A percentile compares a stretch with the other conserved stretches of the same genome.
phyloP scores from a whole-genome alignment of 1,140 invertebrate species.

The Riptortus pedestris region DNA sequence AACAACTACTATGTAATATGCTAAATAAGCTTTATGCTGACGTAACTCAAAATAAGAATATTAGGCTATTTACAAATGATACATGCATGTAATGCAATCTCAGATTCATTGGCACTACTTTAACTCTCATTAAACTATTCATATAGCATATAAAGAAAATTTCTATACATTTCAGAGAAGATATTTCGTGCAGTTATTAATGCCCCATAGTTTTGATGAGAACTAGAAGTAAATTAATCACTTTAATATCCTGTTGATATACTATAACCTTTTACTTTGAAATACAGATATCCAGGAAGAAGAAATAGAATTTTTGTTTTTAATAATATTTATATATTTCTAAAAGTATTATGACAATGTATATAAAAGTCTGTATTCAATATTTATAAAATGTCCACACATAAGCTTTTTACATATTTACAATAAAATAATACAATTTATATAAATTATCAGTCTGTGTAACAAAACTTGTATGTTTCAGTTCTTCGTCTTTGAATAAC shows the following conservation, averaged over 20 bases:
- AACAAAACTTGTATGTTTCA: constrained; percentile 7
- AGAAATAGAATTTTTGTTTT: neutral
- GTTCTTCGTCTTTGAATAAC: neutral
- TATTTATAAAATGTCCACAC: constrained; percentile 19
- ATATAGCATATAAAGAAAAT: too few species aligned
- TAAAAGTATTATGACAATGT: constrained; percentile 21
- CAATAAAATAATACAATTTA: constrained; percentile 20
- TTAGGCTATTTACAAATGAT: too few species aligned
- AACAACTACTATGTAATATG: too few species aligned
- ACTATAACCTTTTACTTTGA: neutral
- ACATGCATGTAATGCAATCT: too few species aligned
- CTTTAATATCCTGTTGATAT: neutral
- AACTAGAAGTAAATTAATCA: too few species aligned
- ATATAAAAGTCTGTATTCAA: constrained; percentile 17
- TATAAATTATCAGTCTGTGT: constrained; percentile 22
- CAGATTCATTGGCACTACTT: too few species aligned
- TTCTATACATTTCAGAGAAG: too few species aligned
- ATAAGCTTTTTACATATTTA: constrained; percentile 20
- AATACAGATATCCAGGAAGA: neutral
- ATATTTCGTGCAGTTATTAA: too few species aligned
- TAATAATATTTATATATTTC: constrained; percentile 17
- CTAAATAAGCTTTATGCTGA: too few species aligned
- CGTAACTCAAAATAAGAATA: too few species aligned
- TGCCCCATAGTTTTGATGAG: too few species aligned
- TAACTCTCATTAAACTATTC: too few species aligned